Conservation (phyloP, 2,888 invertebrate genomes). For the Ormyrus rosae region DNA sequence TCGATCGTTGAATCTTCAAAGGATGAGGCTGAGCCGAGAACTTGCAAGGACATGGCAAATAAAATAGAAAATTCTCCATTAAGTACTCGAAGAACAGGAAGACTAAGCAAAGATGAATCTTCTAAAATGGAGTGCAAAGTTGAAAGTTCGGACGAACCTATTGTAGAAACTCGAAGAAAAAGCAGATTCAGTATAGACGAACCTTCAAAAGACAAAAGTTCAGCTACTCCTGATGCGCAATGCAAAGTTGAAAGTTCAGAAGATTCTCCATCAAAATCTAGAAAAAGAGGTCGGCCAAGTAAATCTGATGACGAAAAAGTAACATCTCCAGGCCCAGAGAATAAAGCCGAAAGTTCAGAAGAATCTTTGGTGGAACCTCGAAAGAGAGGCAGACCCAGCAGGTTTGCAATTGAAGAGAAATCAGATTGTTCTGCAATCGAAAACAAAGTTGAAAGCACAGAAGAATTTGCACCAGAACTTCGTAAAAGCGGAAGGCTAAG, state of each 20-base stretch:
- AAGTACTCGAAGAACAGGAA: constrained; percentile 42
- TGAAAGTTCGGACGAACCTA: background rate
- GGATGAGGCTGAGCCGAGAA: too few species aligned
- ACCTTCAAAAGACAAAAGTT: constrained; percentile 28
- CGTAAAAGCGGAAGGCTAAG: background rate
- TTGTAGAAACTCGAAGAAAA: constrained; percentile 56
- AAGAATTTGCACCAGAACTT: too few species aligned
- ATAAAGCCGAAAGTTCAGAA: background rate
- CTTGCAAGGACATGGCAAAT: too few species aligned
- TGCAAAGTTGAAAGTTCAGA: constrained; percentile 7
- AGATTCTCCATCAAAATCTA: constrained; percentile 46
- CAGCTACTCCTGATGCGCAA: background rate
- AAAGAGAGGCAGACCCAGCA: constrained; percentile 18
- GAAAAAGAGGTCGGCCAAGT: constrained; percentile 51
- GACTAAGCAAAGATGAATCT: constrained; percentile 16
- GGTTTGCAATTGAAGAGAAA: constrained; percentile 19
- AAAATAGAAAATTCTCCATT: background rate
- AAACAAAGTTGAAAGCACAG: background rate
- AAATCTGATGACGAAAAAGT: constrained; percentile 31
- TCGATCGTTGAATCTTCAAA: too few species aligned
- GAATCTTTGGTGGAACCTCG: background rate
- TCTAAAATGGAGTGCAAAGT: constrained; percentile 14
- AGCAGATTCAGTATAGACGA: constrained; percentile 13
- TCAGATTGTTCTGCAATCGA: too few species aligned
- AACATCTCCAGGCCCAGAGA: background rate